Base-by-base conservation (phyloP, 1,140 invertebrate genomes). In the Drosophila athabasca region DNA sequence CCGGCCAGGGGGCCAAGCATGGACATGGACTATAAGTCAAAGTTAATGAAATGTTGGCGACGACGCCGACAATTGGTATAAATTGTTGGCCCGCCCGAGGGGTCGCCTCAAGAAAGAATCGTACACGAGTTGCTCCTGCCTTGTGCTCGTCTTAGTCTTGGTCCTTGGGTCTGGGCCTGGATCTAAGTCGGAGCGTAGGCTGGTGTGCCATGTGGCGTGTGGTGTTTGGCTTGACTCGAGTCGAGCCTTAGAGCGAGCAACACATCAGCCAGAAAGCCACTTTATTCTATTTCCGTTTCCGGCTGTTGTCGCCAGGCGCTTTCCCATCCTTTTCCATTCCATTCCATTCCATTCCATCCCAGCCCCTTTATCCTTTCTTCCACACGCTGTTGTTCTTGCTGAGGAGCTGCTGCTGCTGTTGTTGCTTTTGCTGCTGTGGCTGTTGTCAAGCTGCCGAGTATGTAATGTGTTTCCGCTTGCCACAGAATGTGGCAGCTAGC, bases 281-380 rank as follows among this genome's bases (percentile, higher is more conserved):
- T 85, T 85, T 85, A 85, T 87, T 85, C 81, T 85, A 85, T 85
- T 85, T 85, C 81, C 81, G 81, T 85, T 85, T 85, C 81, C 81
- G 77, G 68, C 82, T 85, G 77, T 85, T 87, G 68, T 85, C 82
- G 81, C 77, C 80, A 77, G 62, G 45, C 60, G 48, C 48, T 59
- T 13, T 1, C 0, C 41, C 4, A 13, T 6, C 17, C 7, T 1
- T 31, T 31, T 31, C 45, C 50, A 29, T 15, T 46, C 41, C 0
- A 31, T 39, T 5, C 61, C 29, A 9, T 5, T 39, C 39, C 22
- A 13, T 7, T 9, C 6, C 15, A 9, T 7, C 3, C n/a, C 35
- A 22, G 35, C 24, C n/a, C 13, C 43, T 55, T 26, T 5, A 31
- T 31, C 29, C 29, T 31, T 31, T 31, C 29, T 6, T 7, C 31